Evolutionary conservation across 2,888 invertebrate genomes (phyloP).

Genomic region (Sminthurides aquaticus): DNA sequence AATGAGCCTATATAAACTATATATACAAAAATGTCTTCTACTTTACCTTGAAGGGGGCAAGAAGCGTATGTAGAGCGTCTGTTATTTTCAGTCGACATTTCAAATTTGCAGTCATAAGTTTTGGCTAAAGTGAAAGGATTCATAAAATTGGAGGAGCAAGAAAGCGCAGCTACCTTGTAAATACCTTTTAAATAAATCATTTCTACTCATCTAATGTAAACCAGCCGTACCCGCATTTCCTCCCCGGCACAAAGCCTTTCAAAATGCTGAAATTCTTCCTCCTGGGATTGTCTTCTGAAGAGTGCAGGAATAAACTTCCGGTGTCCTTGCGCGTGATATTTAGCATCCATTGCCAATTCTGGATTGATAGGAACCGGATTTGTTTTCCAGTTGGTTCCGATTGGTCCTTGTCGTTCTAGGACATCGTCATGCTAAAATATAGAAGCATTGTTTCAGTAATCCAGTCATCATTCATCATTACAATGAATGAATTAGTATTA

Average conservation of each 20-base stretch:
- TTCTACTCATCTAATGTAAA: no score
- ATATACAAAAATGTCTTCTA: no score
- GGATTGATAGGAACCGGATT: conserved; percentile 43
- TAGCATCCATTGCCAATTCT: conserved; percentile 36
- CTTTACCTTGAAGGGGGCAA: conserved; percentile 40
- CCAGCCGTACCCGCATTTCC: conserved; percentile 44
- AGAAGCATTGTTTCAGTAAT: not conserved
- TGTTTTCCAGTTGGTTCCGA: conserved; percentile 44
- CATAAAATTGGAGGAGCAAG: not conserved
- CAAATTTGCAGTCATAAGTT: conserved; percentile 29
- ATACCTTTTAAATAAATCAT: no score
- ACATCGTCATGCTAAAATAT: conserved; percentile 44
- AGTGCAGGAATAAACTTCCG: conserved; percentile 34
- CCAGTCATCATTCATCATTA: no score
- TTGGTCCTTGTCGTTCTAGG: conserved; percentile 44
- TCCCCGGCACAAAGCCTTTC: conserved; percentile 46
- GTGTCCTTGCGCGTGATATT: conserved; percentile 34
- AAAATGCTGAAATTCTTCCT: conserved; percentile 45
- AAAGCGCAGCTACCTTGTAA: not conserved
- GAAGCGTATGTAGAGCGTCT: conserved; percentile 29
- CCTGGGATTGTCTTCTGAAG: conserved; percentile 44
- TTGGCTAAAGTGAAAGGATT: conserved; percentile 27
- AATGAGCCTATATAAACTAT: no score
- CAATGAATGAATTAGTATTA: no score
- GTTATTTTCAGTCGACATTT: conserved; percentile 33